Base-by-base conservation (phyloP, 2,797 vertebrate species). In the Monodelphis domestica region DNA sequence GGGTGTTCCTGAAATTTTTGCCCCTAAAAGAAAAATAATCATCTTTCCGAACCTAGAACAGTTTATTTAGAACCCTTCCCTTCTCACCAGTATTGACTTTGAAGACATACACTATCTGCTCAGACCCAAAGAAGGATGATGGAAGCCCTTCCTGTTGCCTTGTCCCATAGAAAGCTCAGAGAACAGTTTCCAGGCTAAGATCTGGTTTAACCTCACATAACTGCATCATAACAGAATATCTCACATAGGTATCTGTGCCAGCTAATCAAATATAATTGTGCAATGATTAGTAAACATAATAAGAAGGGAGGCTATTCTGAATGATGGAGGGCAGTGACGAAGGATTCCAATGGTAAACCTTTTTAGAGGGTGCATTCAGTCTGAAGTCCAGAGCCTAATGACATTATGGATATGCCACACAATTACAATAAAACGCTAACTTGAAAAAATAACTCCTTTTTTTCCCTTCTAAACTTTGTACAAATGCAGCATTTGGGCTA, bases 401-500 rank as follows among this genome's bases (percentile, higher is more conserved):
- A 78, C 54, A 87, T 91, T 87, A 87, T 45, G 29, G 90, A 92
- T 93, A 78, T 91, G 30, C 57, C 50, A 56, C 57, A 56, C 29
- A 53, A 56, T 55, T 89, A 88, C 29, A 91, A 87, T 84, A 90
- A 96, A 90, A 70, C 70, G 29, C n/a, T 93, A 92, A 93, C 91
- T 87, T 93, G 51, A 1, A 11, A 38, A 53, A 30, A 29, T 92
- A 90, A 33, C 5, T 50, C 50, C 1, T 54, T 45, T 70, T 9
- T 93, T 78, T 38, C 92, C 90, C 55, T 96, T 95, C 92, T 90
- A 93, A 97, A 90, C 57, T 26, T 91, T 15, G 51, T 94, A 12
- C 38, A 92, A 96, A 97, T 0, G 0, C 10, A 45, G 9, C 29
- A 4, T 4, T 30, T 87, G 0, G 70, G 56, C 3, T 54, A 57